Evolutionary conservation across 2,797 vertebrate genomes (phyloP).

Genomic region (Caiman crocodilus): DNA sequence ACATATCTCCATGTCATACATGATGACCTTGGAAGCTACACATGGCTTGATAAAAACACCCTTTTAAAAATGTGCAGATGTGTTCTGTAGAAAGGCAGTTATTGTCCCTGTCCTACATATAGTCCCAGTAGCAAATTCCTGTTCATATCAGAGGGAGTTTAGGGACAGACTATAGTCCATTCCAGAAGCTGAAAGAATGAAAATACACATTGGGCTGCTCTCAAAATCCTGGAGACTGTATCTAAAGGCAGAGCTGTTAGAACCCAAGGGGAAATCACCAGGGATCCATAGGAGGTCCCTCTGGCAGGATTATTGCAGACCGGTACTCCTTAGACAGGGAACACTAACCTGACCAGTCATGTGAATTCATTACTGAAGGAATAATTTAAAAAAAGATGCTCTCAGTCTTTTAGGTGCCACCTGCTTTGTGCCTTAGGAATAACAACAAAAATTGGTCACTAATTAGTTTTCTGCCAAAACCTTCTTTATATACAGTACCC

Average conservation of each 20-base stretch:
- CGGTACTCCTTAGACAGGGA: neutral
- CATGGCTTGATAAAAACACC: no score
- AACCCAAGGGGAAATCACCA: neutral
- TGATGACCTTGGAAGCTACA: no score
- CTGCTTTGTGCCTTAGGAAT: neutral
- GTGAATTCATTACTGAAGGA: neutral
- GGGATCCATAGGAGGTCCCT: no score
- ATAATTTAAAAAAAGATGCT: neutral
- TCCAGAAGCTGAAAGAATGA: neutral
- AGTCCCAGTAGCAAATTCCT: neutral
- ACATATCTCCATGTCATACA: no score
- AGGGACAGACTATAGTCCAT: neutral
- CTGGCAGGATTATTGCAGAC: neutral
- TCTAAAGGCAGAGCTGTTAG: neutral
- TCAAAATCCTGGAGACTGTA: neutral
- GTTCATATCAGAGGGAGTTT: neutral
- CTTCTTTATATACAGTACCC: neutral
- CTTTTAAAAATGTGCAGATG: neutral
- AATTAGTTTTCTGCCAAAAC: neutral
- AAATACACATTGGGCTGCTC: neutral
- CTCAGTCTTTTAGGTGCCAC: neutral
- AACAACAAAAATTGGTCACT: neutral
- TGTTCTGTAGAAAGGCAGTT: no score
- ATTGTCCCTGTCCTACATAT: neutral
- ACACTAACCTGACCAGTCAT: neutral